Evolutionary conservation across 2,113 vertebrate genomes (phyloP).

Genomic region (Datnioides undecimradiatus): DNA sequence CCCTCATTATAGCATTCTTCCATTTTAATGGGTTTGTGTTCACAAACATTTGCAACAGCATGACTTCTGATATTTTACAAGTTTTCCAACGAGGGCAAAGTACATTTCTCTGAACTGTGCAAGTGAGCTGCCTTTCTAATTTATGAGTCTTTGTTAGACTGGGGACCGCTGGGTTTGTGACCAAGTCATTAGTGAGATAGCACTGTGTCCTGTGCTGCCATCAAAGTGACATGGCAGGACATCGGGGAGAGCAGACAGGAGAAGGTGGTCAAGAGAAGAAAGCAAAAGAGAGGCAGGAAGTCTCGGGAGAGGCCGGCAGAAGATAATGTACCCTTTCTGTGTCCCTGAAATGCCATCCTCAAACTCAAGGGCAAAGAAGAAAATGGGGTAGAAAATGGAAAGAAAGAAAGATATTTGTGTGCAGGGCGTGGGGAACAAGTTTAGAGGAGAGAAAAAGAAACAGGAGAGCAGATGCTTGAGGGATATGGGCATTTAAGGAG

Average conservation of each 20-base stretch:
- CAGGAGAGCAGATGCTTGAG: constrained; percentile 56
- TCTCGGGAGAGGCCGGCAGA: constrained; percentile 48
- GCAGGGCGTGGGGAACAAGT: constrained; percentile 29
- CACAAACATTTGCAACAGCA: neutral
- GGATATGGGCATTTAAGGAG: constrained; percentile 59
- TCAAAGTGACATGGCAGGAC: constrained; percentile 47
- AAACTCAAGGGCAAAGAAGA: constrained; percentile 61
- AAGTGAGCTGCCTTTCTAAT: neutral
- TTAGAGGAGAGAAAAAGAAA: neutral
- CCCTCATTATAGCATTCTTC: neutral
- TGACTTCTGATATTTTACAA: neutral
- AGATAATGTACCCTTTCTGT: constrained; percentile 58
- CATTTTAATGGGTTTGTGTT: neutral
- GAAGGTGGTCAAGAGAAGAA: constrained; percentile 25
- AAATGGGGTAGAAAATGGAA: constrained; percentile 54
- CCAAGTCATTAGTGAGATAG: constrained; percentile 33
- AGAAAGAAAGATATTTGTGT: constrained; percentile 42
- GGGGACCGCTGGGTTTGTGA: constrained; percentile 20
- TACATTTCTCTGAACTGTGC: neutral
- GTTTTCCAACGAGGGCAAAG: neutral
- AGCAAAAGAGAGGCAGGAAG: constrained; percentile 11
- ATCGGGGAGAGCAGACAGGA: constrained; percentile 21
- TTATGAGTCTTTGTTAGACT: constrained; percentile 4
- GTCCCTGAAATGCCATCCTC: constrained; percentile 61
- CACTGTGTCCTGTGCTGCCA: constrained; percentile 20